Conservation (phyloP, 2,113 vertebrate species). For the Oryzias celebensis region DNA sequence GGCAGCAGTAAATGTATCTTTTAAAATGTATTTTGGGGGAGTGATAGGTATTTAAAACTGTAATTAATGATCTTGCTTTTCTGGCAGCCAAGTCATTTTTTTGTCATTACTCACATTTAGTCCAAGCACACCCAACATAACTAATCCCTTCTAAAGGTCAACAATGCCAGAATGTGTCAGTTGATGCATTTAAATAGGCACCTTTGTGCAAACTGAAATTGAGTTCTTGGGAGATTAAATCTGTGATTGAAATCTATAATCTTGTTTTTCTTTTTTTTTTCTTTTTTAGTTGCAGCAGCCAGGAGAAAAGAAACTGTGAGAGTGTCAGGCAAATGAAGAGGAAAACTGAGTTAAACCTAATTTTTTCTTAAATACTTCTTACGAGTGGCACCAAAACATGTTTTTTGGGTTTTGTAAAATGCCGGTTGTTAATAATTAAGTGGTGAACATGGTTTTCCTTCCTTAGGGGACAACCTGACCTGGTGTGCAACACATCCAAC, state of each 20-base stretch:
- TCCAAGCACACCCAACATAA: conserved; percentile 43
- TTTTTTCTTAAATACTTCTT: too few species aligned
- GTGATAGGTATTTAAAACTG: conserved; percentile 46
- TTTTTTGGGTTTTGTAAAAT: too few species aligned
- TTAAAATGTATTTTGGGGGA: conserved; percentile 33
- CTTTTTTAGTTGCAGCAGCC: conserved; percentile 34
- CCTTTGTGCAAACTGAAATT: not conserved
- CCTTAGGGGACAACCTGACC: too few species aligned
- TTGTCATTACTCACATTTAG: conserved; percentile 45
- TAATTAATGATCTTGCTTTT: conserved; percentile 57
- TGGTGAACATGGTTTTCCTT: too few species aligned
- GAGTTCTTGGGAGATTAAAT: not conserved
- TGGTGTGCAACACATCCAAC: too few species aligned
- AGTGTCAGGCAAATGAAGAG: conserved; percentile 5
- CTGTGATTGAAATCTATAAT: conserved; percentile 31
- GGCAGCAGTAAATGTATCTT: conserved; percentile 10
- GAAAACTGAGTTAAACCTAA: not conserved
- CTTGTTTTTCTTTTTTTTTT: conserved; percentile 63
- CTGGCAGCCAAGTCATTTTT: conserved; percentile 43
- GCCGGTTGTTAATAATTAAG: too few species aligned
- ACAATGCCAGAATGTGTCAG: not conserved
- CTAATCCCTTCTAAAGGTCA: conserved; percentile 27
- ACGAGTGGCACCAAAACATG: too few species aligned
- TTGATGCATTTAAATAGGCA: conserved; percentile 9
- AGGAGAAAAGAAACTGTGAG: conserved; percentile 21